A percentile compares a stretch with the other conserved stretches of the same genome.
These are phyloP conservation scores for Peromyscus leucopus DNA, from an alignment of 2,113 vertebrate species.

Conservation along the genomic window DNA sequence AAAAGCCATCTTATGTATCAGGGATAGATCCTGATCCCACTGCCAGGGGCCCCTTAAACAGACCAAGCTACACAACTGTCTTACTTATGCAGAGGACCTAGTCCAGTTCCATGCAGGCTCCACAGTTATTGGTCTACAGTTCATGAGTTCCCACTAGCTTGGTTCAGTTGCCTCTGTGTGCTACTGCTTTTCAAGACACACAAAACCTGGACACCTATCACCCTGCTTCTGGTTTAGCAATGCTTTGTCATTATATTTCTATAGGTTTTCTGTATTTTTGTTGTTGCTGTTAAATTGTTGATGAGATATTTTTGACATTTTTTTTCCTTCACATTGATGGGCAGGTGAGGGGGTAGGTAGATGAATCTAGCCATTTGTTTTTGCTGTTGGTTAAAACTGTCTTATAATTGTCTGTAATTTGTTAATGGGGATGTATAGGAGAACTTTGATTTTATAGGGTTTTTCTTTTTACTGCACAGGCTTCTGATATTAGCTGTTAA, in stretches of 20 bases:
- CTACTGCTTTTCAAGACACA: not conserved
- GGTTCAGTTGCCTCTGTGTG: no score
- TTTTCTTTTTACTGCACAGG: not conserved
- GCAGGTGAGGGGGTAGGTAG: no score
- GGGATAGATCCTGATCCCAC: no score
- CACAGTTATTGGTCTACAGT: no score
- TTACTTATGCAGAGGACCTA: no score
- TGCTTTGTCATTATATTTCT: not conserved
- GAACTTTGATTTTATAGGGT: not conserved
- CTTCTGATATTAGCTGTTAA: not conserved
- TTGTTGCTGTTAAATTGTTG: not conserved
- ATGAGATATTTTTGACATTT: not conserved
- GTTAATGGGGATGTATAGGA: not conserved
- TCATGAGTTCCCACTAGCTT: no score
- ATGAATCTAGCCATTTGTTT: not conserved
- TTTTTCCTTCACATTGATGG: not conserved
- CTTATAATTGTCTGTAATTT: not conserved
- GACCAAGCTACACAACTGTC: no score
- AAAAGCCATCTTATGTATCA: no score
- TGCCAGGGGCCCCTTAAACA: no score
- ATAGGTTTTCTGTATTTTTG: not conserved
- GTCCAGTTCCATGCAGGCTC: no score
- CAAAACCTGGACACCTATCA: not conserved
- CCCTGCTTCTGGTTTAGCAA: not conserved
- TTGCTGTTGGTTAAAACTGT: not conserved